phyloP scores from a whole-genome alignment of 2,888 invertebrate genomes.

The Xestobium rufovillosum region DNA sequence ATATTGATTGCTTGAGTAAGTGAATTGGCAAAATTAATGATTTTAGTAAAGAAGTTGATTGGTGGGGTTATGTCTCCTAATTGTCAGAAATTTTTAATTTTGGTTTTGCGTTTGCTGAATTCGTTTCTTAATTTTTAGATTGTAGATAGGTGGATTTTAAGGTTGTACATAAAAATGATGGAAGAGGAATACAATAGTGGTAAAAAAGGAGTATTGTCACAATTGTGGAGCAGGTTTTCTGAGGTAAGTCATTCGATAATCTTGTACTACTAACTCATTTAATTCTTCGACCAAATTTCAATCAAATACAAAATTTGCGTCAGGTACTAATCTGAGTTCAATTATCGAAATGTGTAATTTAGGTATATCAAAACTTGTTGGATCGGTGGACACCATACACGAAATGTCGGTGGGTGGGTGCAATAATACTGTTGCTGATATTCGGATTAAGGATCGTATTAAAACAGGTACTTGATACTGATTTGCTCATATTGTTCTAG shows the following conservation, averaged over 20 bases:
- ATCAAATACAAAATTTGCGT: conserved; percentile 16
- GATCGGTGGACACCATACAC: conserved; percentile 82
- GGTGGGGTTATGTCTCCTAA: too few species aligned
- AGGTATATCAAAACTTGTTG: conserved; percentile 77
- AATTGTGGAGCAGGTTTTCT: conserved; percentile 59
- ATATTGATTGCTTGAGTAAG: too few species aligned
- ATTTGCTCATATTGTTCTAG: conserved; percentile 39
- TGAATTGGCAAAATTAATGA: too few species aligned
- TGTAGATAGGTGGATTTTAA: too few species aligned
- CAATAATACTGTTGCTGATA: conserved; percentile 58
- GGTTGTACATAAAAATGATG: conserved; percentile 67
- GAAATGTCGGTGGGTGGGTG: conserved; percentile 72
- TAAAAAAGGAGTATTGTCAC: conserved; percentile 57
- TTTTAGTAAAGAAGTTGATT: too few species aligned
- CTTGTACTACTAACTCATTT: conserved; percentile 5
- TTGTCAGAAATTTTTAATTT: too few species aligned
- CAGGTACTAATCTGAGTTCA: too few species aligned
- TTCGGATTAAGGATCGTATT: conserved; percentile 77
- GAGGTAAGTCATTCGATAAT: conserved; percentile 47
- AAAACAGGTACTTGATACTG: conserved; percentile 58
- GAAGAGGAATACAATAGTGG: conserved; percentile 58
- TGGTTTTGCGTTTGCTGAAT: too few species aligned
- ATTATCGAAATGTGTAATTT: too few species aligned
- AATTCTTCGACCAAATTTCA: conserved; percentile 6
- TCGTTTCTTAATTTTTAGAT: too few species aligned